phyloP scores from a whole-genome alignment of 2,113 vertebrate species.

The Thalassoma bifasciatum region DNA sequence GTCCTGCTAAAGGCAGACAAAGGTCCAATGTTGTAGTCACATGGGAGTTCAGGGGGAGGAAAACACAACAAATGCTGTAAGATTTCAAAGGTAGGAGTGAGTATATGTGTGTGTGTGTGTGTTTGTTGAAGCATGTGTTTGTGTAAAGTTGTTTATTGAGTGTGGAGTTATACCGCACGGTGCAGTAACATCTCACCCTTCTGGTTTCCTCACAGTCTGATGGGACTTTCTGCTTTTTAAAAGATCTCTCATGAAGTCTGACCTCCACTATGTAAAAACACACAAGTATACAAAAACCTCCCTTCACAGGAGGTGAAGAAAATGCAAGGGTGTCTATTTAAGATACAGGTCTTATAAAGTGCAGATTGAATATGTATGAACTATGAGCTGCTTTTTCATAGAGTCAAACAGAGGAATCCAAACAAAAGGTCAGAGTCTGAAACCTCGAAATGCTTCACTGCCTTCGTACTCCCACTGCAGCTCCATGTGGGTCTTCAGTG shows the following conservation, averaged over 20 bases:
- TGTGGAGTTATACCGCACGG: background rate
- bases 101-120: too few species aligned
- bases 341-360: background rate
- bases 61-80: constrained; percentile 25
- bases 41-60: constrained; percentile 2
- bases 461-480: constrained; percentile 6
- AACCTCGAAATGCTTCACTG: background rate
- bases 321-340: background rate
- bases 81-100: constrained; percentile 36
- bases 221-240: constrained; percentile 4
- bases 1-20: constrained; percentile 43
- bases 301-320: background rate
- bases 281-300: background rate
- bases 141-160: constrained; percentile 14
- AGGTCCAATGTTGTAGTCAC: constrained; percentile 38
- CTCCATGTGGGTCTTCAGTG: too few species aligned
- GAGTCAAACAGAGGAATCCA: background rate
- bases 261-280: constrained; percentile 8
- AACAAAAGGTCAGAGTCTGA: constrained; percentile 26
- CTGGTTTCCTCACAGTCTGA: constrained; percentile 9
- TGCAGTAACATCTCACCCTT: too few species aligned
- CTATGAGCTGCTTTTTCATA: too few species aligned
- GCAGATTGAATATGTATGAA: background rate
- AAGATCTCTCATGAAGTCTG: background rate
- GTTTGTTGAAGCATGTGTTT: background rate